phyloP scores from a whole-genome alignment of 2,113 vertebrate species.

The Cariama cristata region DNA sequence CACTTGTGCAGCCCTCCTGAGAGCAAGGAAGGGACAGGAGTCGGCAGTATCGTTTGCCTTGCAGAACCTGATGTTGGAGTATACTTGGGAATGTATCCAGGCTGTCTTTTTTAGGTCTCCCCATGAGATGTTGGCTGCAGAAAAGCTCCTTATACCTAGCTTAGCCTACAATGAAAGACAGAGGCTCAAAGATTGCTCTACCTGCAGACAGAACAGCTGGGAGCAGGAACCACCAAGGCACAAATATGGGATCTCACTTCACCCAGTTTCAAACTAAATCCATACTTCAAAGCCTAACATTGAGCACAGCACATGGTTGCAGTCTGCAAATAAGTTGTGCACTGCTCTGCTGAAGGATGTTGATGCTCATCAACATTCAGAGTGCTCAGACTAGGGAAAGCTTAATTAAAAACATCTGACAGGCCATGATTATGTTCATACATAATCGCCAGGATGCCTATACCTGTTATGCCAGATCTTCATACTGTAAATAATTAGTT shows the following conservation, averaged over 20 bases:
- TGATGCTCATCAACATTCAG: constrained; percentile 26
- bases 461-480: constrained; percentile 63
- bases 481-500: constrained; percentile 50
- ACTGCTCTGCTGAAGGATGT: not conserved
- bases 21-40: not conserved
- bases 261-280: not conserved
- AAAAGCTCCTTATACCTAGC: not conserved
- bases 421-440: constrained; percentile 31
- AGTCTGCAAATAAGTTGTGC: not conserved
- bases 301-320: not conserved
- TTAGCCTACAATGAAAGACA: not conserved
- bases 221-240: not conserved
- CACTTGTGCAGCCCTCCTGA: not conserved
- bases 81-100: not conserved
- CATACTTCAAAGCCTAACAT: not conserved
- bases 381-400: constrained; percentile 39
- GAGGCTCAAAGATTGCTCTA: not conserved
- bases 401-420: constrained; percentile 61
- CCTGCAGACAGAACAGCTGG: not conserved
- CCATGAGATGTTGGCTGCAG: not conserved
- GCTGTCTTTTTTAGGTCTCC: not conserved
- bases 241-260: not conserved
- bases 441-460: constrained; percentile 15
- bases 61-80: constrained; percentile 39
- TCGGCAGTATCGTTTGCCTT: not conserved